Percentiles rank a stretch among this genome's conserved stretches.
Evolutionary conservation across 2,113 vertebrate species (phyloP).

Genomic region (Oryzias curvinotus): DNA sequence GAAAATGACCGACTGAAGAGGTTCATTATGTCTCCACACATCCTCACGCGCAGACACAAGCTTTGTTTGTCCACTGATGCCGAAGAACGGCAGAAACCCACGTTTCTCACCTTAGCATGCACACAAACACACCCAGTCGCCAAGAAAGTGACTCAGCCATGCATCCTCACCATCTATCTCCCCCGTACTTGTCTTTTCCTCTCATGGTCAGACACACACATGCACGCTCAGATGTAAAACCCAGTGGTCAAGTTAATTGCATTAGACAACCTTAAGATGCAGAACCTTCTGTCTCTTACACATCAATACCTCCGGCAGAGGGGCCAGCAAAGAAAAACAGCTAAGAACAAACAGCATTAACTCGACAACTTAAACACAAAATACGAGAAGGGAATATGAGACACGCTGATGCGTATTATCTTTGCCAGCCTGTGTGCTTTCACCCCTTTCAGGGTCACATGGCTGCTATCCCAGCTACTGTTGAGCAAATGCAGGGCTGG

Average conservation of each 20-base stretch:
- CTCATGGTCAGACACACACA: constrained; percentile 23
- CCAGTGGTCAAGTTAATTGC: constrained; percentile 69
- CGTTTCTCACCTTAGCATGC: constrained; percentile 21
- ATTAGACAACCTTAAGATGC: constrained; percentile 59
- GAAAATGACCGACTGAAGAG: constrained; percentile 66
- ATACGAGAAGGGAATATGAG: too few relatives aligned
- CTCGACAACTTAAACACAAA: too few relatives aligned
- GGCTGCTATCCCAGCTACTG: too few relatives aligned
- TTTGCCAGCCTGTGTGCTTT: too few relatives aligned
- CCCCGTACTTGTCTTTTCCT: neutral
- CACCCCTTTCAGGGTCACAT: too few relatives aligned
- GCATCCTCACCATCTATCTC: constrained; percentile 11
- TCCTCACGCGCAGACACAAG: constrained; percentile 15
- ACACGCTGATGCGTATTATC: too few relatives aligned
- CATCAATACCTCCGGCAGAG: constrained; percentile 58
- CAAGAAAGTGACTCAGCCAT: constrained; percentile 13
- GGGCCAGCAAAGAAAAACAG: constrained; percentile 28
- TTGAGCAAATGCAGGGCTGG: too few relatives aligned
- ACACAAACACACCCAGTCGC: neutral
- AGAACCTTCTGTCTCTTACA: constrained; percentile 68
- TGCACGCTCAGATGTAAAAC: constrained; percentile 17
- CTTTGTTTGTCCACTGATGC: constrained; percentile 42
- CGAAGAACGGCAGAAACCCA: constrained; percentile 41
- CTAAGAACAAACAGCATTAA: constrained; percentile 27
- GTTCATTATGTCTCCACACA: constrained; percentile 44